A percentile compares a stretch with the other conserved stretches of the same genome.
phyloP scores from a whole-genome alignment of 2,113 vertebrate genomes.

The Toxotes jaculatrix region DNA sequence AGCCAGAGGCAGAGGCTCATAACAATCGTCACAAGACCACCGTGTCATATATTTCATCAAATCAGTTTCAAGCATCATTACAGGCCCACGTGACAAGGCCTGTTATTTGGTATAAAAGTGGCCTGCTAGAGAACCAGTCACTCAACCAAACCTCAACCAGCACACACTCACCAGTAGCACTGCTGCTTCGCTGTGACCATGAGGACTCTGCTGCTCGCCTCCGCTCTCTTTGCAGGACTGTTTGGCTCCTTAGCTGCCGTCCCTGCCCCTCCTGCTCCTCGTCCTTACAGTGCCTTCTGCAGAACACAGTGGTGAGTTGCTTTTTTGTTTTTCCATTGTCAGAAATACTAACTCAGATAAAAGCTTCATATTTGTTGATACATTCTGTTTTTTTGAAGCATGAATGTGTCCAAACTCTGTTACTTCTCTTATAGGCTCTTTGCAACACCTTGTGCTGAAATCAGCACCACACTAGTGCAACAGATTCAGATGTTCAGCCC shows the following conservation, averaged over 20 bases:
- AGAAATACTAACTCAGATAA: neutral
- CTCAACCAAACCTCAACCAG: neutral
- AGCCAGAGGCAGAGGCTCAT: no score
- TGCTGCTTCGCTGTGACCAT: slow-evolving; percentile 5
- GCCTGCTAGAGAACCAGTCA: neutral
- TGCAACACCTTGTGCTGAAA: slow-evolving; percentile 35
- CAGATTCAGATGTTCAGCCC: slow-evolving; percentile 57
- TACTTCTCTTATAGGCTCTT: slow-evolving; percentile 40
- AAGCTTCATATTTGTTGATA: neutral
- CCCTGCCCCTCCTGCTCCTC: neutral
- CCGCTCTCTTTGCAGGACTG: slow-evolving; percentile 48
- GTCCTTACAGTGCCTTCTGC: slow-evolving; percentile 62
- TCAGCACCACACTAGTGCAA: slow-evolving; percentile 14
- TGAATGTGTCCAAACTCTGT: neutral
- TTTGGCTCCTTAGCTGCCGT: slow-evolving; percentile 3
- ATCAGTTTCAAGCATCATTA: slow-evolving; percentile 32
- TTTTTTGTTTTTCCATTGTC: no score
- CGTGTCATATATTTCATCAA: neutral
- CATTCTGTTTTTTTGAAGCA: neutral
- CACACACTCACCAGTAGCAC: neutral
- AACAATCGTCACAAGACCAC: slow-evolving; percentile 45
- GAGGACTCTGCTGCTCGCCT: slow-evolving; percentile 54
- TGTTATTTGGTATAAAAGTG: slow-evolving; percentile 27
- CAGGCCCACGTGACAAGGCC: slow-evolving; percentile 16
- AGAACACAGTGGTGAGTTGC: slow-evolving; percentile 48